Percentiles rank a stretch among this genome's conserved stretches.
These are phyloP conservation scores for Microctenopoma lineatum DNA, from an alignment of 2,797 vertebrate species.

Conservation along the genomic window DNA sequence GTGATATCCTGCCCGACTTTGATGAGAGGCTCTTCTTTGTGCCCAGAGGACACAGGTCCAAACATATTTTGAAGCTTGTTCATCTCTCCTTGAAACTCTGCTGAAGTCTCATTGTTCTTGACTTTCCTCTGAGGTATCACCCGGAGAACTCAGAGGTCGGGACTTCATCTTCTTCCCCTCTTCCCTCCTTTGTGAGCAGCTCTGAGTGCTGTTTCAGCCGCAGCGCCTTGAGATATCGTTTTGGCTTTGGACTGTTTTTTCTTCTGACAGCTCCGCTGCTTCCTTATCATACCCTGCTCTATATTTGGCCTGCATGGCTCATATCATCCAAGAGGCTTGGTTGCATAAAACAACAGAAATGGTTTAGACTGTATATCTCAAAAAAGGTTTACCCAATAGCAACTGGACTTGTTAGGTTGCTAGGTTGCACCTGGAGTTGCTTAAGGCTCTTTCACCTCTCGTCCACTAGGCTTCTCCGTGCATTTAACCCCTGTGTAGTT, in stretches of 20 bases:
- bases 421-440: too few species aligned
- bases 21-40: conserved; percentile 11
- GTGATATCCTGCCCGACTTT: conserved; percentile 20
- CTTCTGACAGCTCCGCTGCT: conserved; percentile 39
- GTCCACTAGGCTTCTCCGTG: not conserved
- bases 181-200: conserved; percentile 3
- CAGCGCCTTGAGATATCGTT: conserved; percentile 35
- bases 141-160: conserved; percentile 35
- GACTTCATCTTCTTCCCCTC: conserved; percentile 6
- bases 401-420: too few species aligned
- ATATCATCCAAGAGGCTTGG: not conserved
- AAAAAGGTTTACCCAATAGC: too few species aligned
- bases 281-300: conserved; percentile 31
- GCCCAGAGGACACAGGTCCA: conserved; percentile 38
- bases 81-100: conserved; percentile 34
- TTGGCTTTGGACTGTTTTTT: conserved; percentile 32
- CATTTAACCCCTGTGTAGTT: not conserved
- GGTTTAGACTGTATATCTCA: not conserved
- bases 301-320: conserved; percentile 37
- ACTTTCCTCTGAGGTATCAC: conserved; percentile 34
- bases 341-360: conserved; percentile 2
- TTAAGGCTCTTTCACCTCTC: not conserved
- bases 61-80: conserved; percentile 1
- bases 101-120: conserved; percentile 23
- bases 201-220: conserved; percentile 15